Conservation (phyloP, 2,113 vertebrate species). For the Aepyceros melampus region DNA sequence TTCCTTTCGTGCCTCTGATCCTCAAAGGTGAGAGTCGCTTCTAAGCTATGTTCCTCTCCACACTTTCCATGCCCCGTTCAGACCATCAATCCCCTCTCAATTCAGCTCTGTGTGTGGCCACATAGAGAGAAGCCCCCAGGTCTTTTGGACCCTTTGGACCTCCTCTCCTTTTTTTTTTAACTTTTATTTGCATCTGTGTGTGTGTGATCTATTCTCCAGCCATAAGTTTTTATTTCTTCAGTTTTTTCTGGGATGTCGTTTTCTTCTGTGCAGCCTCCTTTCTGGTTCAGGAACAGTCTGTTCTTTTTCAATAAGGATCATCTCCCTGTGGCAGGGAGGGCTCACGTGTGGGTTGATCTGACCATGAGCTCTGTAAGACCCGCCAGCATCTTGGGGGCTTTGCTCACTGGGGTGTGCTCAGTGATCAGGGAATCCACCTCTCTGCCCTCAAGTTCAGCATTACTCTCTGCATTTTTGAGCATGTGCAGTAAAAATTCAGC, state of each 20-base stretch:
- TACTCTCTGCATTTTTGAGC: neutral
- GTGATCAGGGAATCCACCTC: neutral
- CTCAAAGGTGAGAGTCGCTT: constrained; percentile 85
- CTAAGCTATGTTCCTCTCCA: neutral
- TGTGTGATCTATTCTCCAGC: neutral
- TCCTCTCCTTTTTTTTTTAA: neutral
- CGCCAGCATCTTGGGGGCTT: neutral
- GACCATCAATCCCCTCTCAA: neutral
- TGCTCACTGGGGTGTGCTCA: neutral
- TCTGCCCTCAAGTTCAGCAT: neutral
- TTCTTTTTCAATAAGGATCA: neutral
- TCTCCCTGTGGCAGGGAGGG: neutral
- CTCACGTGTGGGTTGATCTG: neutral
- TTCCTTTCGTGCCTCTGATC: constrained; percentile 95
- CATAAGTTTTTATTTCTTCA: neutral
- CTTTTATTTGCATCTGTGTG: neutral
- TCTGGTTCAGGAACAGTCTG: neutral
- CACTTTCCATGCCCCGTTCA: neutral
- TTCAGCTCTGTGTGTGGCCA: neutral
- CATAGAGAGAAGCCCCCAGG: neutral
- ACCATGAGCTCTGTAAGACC: neutral
- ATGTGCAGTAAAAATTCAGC: neutral
- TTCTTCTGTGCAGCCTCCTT: neutral
- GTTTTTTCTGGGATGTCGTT: neutral
- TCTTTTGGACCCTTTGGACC: neutral